Conservation (phyloP, 2,888 invertebrate species). For the Meiosimyza platycephala region DNA sequence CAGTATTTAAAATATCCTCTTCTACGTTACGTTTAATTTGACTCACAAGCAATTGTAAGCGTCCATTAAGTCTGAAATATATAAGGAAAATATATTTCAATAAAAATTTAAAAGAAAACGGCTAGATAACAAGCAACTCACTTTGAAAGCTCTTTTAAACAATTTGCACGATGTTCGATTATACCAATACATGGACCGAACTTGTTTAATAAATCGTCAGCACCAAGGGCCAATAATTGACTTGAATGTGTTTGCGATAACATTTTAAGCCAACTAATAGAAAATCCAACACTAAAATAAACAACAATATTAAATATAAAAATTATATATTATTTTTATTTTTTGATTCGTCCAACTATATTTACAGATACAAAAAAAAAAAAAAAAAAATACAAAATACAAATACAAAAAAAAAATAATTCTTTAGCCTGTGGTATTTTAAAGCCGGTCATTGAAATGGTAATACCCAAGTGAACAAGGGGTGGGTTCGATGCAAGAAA, state of each 20-base stretch:
- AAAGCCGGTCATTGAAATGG: no score
- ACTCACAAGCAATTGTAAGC: slow-evolving; percentile 62
- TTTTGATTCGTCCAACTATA: no score
- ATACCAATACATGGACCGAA: slow-evolving; percentile 65
- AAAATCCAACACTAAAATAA: slow-evolving; percentile 58
- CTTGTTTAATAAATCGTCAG: slow-evolving; percentile 60
- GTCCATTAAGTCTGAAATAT: slow-evolving; percentile 61
- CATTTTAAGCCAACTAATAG: slow-evolving; percentile 60
- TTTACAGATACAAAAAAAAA: no score
- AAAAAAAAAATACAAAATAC: no score
- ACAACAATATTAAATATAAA: neutral
- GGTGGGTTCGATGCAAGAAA: no score
- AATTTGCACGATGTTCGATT: slow-evolving; percentile 63
- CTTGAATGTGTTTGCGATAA: slow-evolving; percentile 63
- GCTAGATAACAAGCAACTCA: slow-evolving; percentile 45
- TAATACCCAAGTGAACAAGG: no score
- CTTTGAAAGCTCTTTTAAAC: slow-evolving; percentile 62
- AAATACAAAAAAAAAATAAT: no score
- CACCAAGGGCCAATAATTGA: slow-evolving; percentile 64
- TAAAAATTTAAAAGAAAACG: neutral
- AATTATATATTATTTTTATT: no score
- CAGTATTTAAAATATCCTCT: slow-evolving; percentile 57
- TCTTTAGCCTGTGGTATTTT: no score
- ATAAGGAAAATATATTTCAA: slow-evolving; percentile 11
- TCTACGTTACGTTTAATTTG: slow-evolving; percentile 64